Evolutionary conservation across 2,888 invertebrate species (phyloP).

Genomic region (Agrochola lychnidis): DNA sequence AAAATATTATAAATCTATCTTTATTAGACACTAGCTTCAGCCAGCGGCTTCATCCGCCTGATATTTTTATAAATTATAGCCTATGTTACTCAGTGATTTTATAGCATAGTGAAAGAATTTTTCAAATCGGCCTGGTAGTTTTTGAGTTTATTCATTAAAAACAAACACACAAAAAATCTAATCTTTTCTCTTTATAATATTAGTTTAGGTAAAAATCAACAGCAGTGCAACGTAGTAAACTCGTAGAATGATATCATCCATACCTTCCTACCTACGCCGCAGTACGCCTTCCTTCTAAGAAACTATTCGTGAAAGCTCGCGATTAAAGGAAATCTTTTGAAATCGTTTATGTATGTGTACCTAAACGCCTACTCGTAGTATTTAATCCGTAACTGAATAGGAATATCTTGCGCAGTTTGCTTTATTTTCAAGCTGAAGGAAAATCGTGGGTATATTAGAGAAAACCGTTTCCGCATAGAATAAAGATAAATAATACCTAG

Average conservation of each 20-base stretch:
- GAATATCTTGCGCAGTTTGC: background rate
- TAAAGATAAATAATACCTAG: slow-evolving; percentile 1
- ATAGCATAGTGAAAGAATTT: too few relatives aligned
- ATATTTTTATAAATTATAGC: too few relatives aligned
- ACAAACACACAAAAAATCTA: too few relatives aligned
- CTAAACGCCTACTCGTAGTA: background rate
- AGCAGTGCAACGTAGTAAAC: background rate
- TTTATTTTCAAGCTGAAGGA: background rate
- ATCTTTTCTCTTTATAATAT: too few relatives aligned
- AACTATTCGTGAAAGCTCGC: background rate
- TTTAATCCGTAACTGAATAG: background rate
- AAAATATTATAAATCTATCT: background rate
- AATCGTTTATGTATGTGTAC: background rate
- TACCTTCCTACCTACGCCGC: background rate
- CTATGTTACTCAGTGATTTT: too few relatives aligned
- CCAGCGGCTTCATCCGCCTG: too few relatives aligned
- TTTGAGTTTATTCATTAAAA: too few relatives aligned
- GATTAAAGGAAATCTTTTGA: background rate
- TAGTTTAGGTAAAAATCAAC: background rate
- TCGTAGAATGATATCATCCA: background rate
- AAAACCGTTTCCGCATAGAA: background rate
- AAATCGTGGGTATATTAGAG: slow-evolving; percentile 2
- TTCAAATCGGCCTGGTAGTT: too few relatives aligned
- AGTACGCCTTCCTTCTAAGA: background rate
- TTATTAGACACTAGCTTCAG: background rate